Evolutionary conservation across 2,797 vertebrate genomes (phyloP).

Genomic region (Acipenser oxyrinchus): DNA sequence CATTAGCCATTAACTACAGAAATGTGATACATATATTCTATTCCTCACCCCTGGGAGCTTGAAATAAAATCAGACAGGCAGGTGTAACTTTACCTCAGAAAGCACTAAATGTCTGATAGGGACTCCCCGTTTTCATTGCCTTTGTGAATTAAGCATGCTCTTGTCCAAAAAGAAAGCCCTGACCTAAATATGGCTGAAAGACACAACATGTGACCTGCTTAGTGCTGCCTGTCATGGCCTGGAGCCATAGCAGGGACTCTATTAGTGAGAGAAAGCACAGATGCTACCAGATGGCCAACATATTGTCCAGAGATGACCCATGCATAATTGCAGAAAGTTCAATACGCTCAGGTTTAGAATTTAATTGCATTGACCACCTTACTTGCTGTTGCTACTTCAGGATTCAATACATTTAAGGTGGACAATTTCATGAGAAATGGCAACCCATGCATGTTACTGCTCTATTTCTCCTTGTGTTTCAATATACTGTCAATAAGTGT

Average conservation of each 20-base stretch:
- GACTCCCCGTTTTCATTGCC: conserved; percentile 58
- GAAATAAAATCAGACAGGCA: conserved; percentile 26
- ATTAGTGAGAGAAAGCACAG: conserved; percentile 82
- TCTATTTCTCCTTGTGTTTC: too few relatives aligned
- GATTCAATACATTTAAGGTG: conserved; percentile 70
- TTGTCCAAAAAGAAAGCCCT: conserved; percentile 70
- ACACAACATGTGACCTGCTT: conserved; percentile 93
- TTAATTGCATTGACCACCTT: conserved; percentile 79
- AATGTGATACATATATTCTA: conserved; percentile 20
- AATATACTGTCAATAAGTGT: too few relatives aligned
- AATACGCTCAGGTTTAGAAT: conserved; percentile 79
- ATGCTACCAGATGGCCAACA: conserved; percentile 93
- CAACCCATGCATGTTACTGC: too few relatives aligned
- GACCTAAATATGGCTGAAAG: conserved; percentile 98
- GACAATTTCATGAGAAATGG: conserved; percentile 36
- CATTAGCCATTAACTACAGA: conserved; percentile 31
- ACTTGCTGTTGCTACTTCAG: conserved; percentile 55
- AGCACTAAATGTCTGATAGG: conserved; percentile 41
- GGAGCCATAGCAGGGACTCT: conserved; percentile 69
- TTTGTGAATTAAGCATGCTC: conserved; percentile 68
- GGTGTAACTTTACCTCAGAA: conserved; percentile 40
- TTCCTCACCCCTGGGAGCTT: conserved; percentile 12
- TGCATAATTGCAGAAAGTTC: conserved; percentile 89
- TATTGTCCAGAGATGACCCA: conserved; percentile 91
- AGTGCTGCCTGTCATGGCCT: conserved; percentile 69